Percentiles rank a stretch among this genome's conserved stretches.
phyloP scores from a whole-genome alignment of 2,113 vertebrate species.

The Daubentonia madagascariensis region DNA sequence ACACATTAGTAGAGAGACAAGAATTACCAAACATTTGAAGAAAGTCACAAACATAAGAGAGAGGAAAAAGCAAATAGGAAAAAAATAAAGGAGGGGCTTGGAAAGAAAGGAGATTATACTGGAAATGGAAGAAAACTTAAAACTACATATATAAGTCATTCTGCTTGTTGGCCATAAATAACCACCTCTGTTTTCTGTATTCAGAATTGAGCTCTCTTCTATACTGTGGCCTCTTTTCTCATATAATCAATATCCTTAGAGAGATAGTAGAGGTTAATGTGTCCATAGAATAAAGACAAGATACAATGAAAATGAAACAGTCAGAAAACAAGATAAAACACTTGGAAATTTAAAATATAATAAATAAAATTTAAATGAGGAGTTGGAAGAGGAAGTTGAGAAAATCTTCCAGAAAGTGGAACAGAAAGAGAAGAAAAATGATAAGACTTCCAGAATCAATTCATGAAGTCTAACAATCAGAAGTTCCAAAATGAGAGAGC shows the following conservation, averaged over 20 bases:
- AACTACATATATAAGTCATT: not conserved
- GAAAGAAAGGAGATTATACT: not conserved
- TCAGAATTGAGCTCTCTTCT: too few relatives aligned
- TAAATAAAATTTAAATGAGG: not conserved
- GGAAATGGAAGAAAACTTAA: conserved; percentile 6
- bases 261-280: not conserved
- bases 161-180: too few relatives aligned
- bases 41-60: not conserved
- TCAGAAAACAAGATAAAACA: not conserved
- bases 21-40: not conserved
- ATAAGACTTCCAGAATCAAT: not conserved
- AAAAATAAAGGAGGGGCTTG: not conserved
- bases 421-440: not conserved
- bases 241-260: not conserved
- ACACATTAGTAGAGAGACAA: not conserved
- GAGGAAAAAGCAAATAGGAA: not conserved
- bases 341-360: not conserved
- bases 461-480: not conserved
- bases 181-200: too few relatives aligned
- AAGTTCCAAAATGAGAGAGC: not conserved
- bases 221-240: too few relatives aligned
- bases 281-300: not conserved
- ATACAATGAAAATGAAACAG: not conserved
- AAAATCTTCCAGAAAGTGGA: not conserved
- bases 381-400: not conserved